Evolutionary conservation across 2,797 vertebrate species (phyloP), one percentile per base, ranked within the genome.

Genomic region (Merluccius polli): DNA sequence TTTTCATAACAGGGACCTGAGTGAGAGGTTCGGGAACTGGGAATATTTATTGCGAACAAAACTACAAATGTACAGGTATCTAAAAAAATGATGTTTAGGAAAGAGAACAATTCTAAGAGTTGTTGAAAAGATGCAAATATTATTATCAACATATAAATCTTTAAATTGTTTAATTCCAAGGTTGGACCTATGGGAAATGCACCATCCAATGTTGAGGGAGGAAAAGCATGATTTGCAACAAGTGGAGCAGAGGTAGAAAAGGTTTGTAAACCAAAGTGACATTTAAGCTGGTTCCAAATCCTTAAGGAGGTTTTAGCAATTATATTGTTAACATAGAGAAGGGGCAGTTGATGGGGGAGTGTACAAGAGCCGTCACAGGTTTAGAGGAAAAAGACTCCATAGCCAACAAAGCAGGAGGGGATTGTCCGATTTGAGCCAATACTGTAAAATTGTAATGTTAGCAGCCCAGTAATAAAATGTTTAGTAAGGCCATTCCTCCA

Each of bases 91-190:
- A 9, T 77, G 33, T 9, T 18, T 24, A 29, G 48, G 59, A 16
- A 73, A 15, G 32, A 41, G 8, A 77, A 73, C 18, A n/a, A 9
- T 36, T 74, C 30, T 21, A 21, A 33, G 9, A 35, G 70, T 9
- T 38, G 36, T 38, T 38, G 36, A 12, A 38, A 38, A 38, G 36
- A 38, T 11, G 36, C 68, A 75, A 68, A 68, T 21, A 15, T n/a
- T 69, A 10, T n/a, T 18, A 12, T 44, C 33, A 75, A 69, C 35
- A 75, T 75, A 52, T 4, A 73, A 9, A 12, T 30, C 63, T 3
- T 73, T 77, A 16, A 69, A 68, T 41, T 18, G 16, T 24, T 73
- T 73, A 68, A 77, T 77, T n/a, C 71, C 59, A 16, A 44, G 38
- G 29, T 32, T 77, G 10, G 33, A 77, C 72, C 76, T 31, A 35